These are phyloP conservation scores for Chitala chitala DNA, from an alignment of 2,113 vertebrate species.

Conservation along the genomic window DNA sequence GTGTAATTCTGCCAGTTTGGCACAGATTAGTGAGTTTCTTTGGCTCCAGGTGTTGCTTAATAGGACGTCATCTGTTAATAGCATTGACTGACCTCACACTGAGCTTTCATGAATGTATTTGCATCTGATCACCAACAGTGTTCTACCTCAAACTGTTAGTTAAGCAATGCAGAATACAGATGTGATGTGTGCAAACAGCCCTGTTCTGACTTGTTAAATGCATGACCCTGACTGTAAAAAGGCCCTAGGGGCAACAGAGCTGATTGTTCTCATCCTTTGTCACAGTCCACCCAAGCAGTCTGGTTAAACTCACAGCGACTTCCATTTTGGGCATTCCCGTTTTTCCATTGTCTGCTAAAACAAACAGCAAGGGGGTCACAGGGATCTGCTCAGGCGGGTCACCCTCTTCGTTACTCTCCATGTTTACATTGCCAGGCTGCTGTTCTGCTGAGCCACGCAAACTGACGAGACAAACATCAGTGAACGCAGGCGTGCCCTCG, in stretches of 20 bases:
- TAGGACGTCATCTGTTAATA: too few species aligned
- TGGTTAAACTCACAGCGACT: not conserved
- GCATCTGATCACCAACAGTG: too few species aligned
- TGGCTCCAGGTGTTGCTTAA: too few species aligned
- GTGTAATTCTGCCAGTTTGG: too few species aligned
- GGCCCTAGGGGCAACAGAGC: not conserved
- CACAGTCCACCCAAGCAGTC: not conserved
- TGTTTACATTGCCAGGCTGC: not conserved
- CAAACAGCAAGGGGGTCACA: not conserved
- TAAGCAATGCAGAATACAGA: too few species aligned
- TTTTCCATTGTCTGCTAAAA: not conserved
- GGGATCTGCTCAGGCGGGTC: not conserved
- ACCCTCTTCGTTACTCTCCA: not conserved
- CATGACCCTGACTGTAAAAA: not conserved
- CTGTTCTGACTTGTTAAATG: not conserved
- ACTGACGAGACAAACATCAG: too few species aligned
- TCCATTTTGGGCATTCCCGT: not conserved
- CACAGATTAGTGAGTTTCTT: too few species aligned
- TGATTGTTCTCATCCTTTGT: not conserved
- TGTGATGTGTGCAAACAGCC: not conserved
- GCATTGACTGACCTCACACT: too few species aligned
- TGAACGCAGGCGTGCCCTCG: too few species aligned
- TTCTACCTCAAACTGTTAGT: too few species aligned
- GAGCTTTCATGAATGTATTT: too few species aligned
- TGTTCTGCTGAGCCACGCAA: too few species aligned